Base-by-base conservation (phyloP, 2,797 vertebrate genomes). In the Australoheros facetus region DNA sequence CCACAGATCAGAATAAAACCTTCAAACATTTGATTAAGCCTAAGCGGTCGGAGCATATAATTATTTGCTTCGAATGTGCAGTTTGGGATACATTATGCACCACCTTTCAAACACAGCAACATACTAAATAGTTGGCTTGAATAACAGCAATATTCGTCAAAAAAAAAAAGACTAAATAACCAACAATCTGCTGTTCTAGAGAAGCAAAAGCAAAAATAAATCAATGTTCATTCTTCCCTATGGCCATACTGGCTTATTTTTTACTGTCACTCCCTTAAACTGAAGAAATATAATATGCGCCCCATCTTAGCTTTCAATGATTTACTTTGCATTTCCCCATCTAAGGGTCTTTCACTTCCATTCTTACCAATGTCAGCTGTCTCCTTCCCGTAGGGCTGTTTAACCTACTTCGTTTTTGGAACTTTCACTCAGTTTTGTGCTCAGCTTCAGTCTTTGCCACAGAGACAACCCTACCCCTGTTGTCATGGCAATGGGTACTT, bases 401-500 rank as follows among this genome's bases (percentile, higher is more conserved):
- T 81, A 16, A 76, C 87, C 85, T 84, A 56, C 70, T 42, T 87
- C 69, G 26, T 56, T 75, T 85, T 59, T 5, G 7, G 3, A 48
- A 78, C 73, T 54, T 78, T 73, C 59, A 79, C 26, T 73, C 53
- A 19, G 62, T 48, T 66, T 66, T 66, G 42, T 66, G 62, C 62
- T 30, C 42, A 10, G 66, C 57, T 56, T 78, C 80, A 62, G 48
- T 64, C 82, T 70, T 74, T 10, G 7, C 56, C 26, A 56, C 77
- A 19, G 42, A 80, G 80, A 77, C 73, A 54, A 71, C 48, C 53
- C 7, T 42, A 55, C 77, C 37, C 11, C 23, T 56, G 77, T 84
- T 85, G 88, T 88, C 78, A 60, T 60, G 78, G 69, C 66, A 2
- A 77, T 66, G 10, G 78, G 39, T 54, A 64, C 82, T 80, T 80